Evolutionary conservation across 2,888 invertebrate species (phyloP).

Genomic region (Xestia ashworthii): DNA sequence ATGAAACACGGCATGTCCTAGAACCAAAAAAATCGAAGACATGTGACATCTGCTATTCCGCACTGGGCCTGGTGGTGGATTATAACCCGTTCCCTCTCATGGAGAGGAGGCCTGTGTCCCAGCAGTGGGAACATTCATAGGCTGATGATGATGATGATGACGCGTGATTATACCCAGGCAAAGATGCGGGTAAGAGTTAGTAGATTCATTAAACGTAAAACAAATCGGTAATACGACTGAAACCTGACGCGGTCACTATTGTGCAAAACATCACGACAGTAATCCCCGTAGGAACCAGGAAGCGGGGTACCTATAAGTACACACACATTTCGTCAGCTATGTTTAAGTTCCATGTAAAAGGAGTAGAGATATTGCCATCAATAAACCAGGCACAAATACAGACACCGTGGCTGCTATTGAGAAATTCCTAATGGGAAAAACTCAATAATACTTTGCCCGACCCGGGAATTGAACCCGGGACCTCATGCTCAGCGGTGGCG

Average conservation of each 20-base stretch:
- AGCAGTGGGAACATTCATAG: too few species aligned
- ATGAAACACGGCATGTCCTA: too few species aligned
- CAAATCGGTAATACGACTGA: neutral
- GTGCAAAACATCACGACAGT: neutral
- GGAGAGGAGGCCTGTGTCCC: too few species aligned
- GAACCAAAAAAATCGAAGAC: too few species aligned
- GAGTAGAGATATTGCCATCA: neutral
- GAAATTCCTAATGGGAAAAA: neutral
- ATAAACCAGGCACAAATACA: neutral
- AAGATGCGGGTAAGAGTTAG: neutral
- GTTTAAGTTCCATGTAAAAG: neutral
- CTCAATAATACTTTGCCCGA: neutral
- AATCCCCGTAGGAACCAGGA: too few species aligned
- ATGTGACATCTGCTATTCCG: too few species aligned
- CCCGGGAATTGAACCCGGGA: neutral
- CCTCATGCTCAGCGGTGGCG: neutral
- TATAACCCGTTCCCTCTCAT: too few species aligned
- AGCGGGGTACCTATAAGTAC: neutral
- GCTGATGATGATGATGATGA: too few species aligned
- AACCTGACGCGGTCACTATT: neutral
- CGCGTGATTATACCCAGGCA: neutral
- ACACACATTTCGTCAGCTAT: neutral
- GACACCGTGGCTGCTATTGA: neutral
- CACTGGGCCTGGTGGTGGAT: too few species aligned
- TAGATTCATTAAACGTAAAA: neutral